phyloP scores from a whole-genome alignment of 2,888 invertebrate species.

The Macrophya alboannulata region DNA sequence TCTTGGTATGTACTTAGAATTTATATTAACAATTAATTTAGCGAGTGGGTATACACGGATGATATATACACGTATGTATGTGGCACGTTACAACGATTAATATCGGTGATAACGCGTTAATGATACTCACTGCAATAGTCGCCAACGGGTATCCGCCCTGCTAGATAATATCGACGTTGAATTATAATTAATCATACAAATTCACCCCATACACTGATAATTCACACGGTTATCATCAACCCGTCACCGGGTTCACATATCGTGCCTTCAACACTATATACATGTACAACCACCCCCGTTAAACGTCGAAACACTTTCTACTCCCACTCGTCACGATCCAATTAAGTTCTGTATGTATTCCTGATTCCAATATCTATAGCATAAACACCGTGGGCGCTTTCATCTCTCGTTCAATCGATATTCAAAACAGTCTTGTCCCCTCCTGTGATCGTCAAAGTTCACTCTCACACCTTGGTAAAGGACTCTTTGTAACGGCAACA shows the following conservation, averaged over 20 bases:
- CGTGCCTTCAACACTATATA: conserved; percentile 29
- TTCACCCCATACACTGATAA: conserved; percentile 28
- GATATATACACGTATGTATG: too few species aligned
- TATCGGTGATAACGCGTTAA: not conserved
- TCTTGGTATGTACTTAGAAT: too few species aligned
- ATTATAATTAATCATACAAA: conserved; percentile 43
- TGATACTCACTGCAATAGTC: conserved; percentile 23
- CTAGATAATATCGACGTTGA: conserved; percentile 51
- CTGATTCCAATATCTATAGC: not conserved
- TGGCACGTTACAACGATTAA: not conserved
- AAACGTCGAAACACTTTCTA: conserved; percentile 23
- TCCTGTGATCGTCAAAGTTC: not conserved
- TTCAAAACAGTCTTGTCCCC: not conserved
- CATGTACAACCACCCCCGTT: not conserved
- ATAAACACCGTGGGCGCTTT: not conserved
- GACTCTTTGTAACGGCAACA: not conserved
- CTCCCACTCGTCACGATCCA: not conserved
- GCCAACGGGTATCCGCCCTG: conserved; percentile 46
- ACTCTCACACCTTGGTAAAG: not conserved
- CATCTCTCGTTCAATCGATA: not conserved
- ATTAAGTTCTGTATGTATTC: not conserved
- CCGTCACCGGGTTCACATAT: conserved; percentile 44
- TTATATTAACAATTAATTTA: too few species aligned
- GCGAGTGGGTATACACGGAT: too few species aligned
- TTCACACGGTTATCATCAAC: conserved; percentile 40